These are phyloP conservation scores for Eurystomus glaucurus DNA, from an alignment of 2,797 vertebrate genomes.

Conservation along the genomic window DNA sequence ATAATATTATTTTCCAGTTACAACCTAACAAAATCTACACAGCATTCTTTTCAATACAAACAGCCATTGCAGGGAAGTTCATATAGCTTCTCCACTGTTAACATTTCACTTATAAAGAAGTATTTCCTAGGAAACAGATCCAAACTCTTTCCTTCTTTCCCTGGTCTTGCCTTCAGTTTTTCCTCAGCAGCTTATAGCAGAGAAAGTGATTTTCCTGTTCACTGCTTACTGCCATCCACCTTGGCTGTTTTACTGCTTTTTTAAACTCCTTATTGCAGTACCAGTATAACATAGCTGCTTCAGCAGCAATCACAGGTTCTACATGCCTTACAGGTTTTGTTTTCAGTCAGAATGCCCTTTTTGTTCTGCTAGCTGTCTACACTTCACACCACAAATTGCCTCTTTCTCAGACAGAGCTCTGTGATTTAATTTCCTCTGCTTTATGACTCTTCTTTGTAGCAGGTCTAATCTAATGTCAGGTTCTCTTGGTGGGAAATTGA, in stretches of 20 bases:
- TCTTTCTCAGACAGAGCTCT: neutral
- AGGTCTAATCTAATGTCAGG: neutral
- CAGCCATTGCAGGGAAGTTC: neutral
- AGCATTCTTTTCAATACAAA: neutral
- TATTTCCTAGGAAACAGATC: neutral
- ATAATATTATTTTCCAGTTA: neutral
- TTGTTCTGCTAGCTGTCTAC: neutral
- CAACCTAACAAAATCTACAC: neutral
- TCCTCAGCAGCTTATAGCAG: neutral
- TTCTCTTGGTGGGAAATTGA: conserved; percentile 4
- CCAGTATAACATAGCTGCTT: neutral
- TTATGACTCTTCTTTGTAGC: neutral
- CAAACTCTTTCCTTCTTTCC: neutral
- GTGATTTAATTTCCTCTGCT: conserved; percentile 45
- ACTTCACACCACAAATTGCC: neutral
- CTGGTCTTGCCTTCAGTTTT: neutral
- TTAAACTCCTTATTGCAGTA: neutral
- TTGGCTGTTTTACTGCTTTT: neutral
- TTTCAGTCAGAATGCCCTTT: conserved; percentile 14
- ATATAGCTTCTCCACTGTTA: neutral
- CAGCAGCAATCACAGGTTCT: neutral
- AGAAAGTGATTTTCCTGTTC: conserved; percentile 48
- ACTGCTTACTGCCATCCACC: neutral
- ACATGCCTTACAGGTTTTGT: conserved; percentile 12
- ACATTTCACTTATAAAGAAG: neutral